Evolutionary conservation across 2,888 invertebrate genomes (phyloP), one percentile per base, ranked within the genome.

Genomic region (Lucinisca nassula): DNA sequence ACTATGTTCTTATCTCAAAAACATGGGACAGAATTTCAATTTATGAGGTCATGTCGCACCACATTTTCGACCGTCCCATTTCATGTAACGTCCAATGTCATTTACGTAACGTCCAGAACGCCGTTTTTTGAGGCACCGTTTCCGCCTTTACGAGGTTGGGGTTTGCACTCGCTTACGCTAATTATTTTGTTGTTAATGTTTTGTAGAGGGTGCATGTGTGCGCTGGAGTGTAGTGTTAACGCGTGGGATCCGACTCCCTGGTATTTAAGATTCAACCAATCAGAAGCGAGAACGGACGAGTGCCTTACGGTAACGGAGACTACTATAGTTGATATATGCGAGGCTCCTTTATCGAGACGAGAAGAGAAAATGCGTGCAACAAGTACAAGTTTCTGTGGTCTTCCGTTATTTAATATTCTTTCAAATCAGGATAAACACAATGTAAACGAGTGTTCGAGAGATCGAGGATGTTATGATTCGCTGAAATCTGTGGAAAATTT

Each of bases 61-160:
- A 67, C 67, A 17, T 67, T 67, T 35, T 35, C 67, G 67, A 67
- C 67, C 67, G 67, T 67, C 67, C 67, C 21, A 35, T 67, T 67
- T 21, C 6, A 67, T 3, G 67, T 35, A 6, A 35, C 67, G 67
- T 67, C 67, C 67, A 67, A 67, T 24, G 2, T 67, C 17, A 10
- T 67, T 67, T 30, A 67, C 67, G 67, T 35, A 35, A 67, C 67
- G 67, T 67, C 67, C 67, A 67, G 30, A 67, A 67, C 67, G 67
- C 67, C 67, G 35, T 67, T 30, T 32, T 67, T 67, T 67, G 67
- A 67, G 67, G 67, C 67, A 67, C 35, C 67, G 35, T 17, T n/a
- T 67, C 35, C 35, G 67, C 35, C 24, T 35, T 21, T 35, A 21
- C 67, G 67, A 14, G 67, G 67, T 24, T 67, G 67, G 67, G 67